Conservation (phyloP, 2,797 vertebrate genomes). For the Harpagifer antarcticus region DNA sequence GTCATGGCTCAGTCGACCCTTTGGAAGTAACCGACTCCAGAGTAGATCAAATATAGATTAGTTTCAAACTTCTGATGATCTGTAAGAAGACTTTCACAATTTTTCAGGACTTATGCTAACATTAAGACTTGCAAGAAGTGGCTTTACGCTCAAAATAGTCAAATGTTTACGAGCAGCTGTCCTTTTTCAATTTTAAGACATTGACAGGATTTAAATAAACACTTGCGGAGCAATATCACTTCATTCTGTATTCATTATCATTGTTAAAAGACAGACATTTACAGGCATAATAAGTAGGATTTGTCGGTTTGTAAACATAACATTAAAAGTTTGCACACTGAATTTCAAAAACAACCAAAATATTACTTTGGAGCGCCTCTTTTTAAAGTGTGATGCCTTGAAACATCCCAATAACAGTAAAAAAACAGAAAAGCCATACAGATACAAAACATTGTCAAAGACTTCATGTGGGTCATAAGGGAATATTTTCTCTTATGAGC, state of each 20-base stretch:
- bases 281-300: not conserved
- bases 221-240: not conserved
- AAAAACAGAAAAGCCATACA: no score
- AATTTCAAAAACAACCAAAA: no score
- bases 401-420: no score
- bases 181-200: not conserved
- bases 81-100: not conserved
- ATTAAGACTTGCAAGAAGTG: not conserved
- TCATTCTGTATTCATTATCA: not conserved
- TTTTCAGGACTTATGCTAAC: not conserved
- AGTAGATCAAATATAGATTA: not conserved
- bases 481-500: no score
- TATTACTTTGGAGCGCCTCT: no score
- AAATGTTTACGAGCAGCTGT: not conserved
- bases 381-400: no score
- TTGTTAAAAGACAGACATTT: not conserved
- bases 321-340: no score
- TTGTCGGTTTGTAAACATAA: no score
- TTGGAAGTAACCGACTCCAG: not conserved
- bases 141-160: no score
- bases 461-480: no score
- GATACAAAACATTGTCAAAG: no score
- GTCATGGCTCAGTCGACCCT: not conserved
- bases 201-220: slow-evolving; percentile 6
- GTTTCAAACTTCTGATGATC: not conserved